These are phyloP conservation scores for mouse (Mus musculus) DNA, from an alignment of 2,113 vertebrate species.

Conservation along the genomic window DNA sequence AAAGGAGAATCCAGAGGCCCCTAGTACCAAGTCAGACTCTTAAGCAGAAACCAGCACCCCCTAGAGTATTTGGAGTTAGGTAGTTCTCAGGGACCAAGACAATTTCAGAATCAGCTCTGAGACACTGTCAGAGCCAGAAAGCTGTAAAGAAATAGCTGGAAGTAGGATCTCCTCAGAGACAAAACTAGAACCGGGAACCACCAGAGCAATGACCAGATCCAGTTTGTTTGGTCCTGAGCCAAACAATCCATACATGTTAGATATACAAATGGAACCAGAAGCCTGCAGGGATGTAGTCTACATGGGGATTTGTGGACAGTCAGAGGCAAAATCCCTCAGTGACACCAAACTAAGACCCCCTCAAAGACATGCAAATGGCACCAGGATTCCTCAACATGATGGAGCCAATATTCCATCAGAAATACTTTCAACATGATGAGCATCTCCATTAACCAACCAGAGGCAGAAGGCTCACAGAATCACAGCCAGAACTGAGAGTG, in stretches of 20 bases:
- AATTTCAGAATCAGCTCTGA: constrained; percentile 1
- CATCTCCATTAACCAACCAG: neutral
- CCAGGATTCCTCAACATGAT: neutral
- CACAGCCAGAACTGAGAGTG: neutral
- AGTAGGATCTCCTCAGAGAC: neutral
- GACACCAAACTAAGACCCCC: neutral
- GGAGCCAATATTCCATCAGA: neutral
- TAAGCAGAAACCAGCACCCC: neutral
- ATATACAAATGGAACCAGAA: neutral
- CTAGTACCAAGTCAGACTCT: neutral
- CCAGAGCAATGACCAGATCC: neutral
- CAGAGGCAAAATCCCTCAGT: neutral
- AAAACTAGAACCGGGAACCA: neutral
- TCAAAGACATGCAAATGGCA: neutral
- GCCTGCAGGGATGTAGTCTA: fast-evolving
- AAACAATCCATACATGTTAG: neutral
- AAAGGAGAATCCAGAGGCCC: neutral
- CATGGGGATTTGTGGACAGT: neutral
- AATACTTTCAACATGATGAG: neutral
- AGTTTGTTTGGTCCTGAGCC: neutral
- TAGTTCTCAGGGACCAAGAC: neutral
- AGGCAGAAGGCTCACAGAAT: neutral
- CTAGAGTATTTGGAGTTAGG: neutral
- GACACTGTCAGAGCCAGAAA: neutral
- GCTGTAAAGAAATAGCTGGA: neutral